These are phyloP conservation scores for Cossypha polioptera DNA, from an alignment of 2,797 vertebrate species.

Conservation along the genomic window DNA sequence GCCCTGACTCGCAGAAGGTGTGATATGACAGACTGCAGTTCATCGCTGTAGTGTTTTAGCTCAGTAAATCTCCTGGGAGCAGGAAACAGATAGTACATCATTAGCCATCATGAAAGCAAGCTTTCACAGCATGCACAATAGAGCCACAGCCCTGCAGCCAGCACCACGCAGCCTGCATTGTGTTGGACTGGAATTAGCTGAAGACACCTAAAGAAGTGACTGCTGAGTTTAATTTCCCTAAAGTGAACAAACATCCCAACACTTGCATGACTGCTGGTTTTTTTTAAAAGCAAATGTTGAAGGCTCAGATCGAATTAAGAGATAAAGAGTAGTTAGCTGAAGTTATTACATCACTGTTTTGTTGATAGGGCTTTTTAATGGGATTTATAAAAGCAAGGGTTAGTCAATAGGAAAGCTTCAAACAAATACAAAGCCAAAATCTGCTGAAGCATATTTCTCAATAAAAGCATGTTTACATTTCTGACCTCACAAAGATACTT, in stretches of 20 bases:
- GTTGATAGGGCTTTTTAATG: background rate
- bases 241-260: background rate
- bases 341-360: background rate
- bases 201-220: slow-evolving; percentile 18
- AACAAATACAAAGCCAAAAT: background rate
- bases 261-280: background rate
- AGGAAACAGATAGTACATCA: slow-evolving; percentile 63
- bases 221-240: background rate
- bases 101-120: slow-evolving; percentile 57
- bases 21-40: slow-evolving; percentile 93
- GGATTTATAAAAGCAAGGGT: background rate
- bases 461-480: background rate
- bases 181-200: slow-evolving; percentile 4
- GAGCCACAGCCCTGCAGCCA: background rate
- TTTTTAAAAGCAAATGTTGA: background rate
- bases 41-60: slow-evolving; percentile 93
- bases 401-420: background rate
- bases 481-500: background rate
- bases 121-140: slow-evolving; percentile 30
- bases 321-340: background rate
- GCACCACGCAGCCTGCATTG: background rate
- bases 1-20: slow-evolving; percentile 93
- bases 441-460: background rate
- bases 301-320: background rate
- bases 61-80: slow-evolving; percentile 88